Base-by-base conservation (phyloP, 2,888 invertebrate genomes). In the Cryptocephalus primarius region DNA sequence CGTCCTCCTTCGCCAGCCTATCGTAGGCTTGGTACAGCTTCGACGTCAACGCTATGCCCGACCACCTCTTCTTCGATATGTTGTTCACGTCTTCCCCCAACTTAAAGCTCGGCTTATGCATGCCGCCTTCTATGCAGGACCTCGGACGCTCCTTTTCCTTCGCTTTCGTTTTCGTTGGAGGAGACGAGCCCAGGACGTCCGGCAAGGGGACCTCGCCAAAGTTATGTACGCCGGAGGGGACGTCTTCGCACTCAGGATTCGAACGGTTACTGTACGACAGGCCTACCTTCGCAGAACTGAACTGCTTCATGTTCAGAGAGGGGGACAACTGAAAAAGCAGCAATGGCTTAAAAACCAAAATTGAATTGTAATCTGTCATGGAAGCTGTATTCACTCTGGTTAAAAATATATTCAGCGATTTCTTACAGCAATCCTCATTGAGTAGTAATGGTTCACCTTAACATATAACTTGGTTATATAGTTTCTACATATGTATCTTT, bases 21-120 rank as follows among this genome's bases (percentile, higher is more conserved):
- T 85, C 85, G 57, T 84, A 82, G 3, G 82, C 83, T 60, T 83
- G 81, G 68, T 82, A 82, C 57, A 85, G 71, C 60, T 83, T 83
- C 0, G 83, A 80, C 43, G 81, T 80, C 53, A 82, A 69, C 51
- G 83, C 81, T 38, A 83, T 79, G 34, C 81, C 81, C 39, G 84
- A 84, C 83, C 86, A 86, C 55, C 85, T 75, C 61, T 84, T 82
- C 57, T 79, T 82, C 32, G 67, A 61, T 4, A 67, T 62, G 41
- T 63, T 63, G 14, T 71, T 68, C 2, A 72, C 62, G 53, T 73
- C 72, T 49, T 67, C 68, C 6, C 67, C 68, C 32, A 70, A 55
- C 56, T 66, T 68, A 49, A 69, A 71, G 32, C 54, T 65, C 0
- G 65, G 61, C 53, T 63, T 64, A 11, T 58, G 43, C 8, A 59